Percentiles rank a stretch among this genome's conserved stretches.
phyloP scores from a whole-genome alignment of 2,797 vertebrate genomes.

The Chanos chanos region DNA sequence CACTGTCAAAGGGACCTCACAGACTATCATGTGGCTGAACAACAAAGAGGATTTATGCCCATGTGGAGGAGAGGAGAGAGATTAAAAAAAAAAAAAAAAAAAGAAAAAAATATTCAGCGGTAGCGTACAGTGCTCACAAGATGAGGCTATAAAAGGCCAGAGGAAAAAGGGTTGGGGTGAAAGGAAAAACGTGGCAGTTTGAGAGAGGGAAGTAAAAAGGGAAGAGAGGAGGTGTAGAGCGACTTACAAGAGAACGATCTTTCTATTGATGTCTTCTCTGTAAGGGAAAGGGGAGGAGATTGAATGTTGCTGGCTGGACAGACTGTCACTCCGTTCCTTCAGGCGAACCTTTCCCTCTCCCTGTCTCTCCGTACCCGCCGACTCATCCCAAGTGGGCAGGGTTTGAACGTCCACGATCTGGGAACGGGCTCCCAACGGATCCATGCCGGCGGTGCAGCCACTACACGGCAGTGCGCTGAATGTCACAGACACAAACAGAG shows the following conservation, averaged over 20 bases:
- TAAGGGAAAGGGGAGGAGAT: conserved; percentile 86
- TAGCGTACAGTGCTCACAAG: no score
- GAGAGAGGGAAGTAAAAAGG: not conserved
- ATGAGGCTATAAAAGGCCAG: not conserved
- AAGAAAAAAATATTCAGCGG: not conserved
- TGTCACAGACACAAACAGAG: conserved; percentile 22
- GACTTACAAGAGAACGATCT: conserved; percentile 91
- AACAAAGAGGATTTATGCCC: conserved; percentile 40
- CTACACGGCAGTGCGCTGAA: conserved; percentile 9
- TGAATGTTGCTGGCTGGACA: conserved; percentile 51
- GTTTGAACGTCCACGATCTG: conserved; percentile 87
- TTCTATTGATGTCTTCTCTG: conserved; percentile 84
- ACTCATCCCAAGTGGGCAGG: conserved; percentile 80
- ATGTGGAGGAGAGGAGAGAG: conserved; percentile 1
- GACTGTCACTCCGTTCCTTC: conserved; percentile 45
- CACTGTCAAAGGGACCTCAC: not conserved
- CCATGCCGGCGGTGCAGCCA: conserved; percentile 71
- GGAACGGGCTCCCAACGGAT: conserved; percentile 95
- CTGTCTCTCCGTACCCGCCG: conserved; percentile 40
- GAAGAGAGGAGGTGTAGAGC: not conserved
- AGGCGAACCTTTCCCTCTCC: conserved; percentile 46
- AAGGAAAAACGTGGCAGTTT: not conserved
- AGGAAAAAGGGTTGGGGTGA: not conserved
- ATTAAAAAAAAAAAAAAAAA: not conserved
- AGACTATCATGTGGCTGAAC: conserved; percentile 20